Conservation (phyloP, 2,113 vertebrate genomes). For the Pholis gunnellus region DNA sequence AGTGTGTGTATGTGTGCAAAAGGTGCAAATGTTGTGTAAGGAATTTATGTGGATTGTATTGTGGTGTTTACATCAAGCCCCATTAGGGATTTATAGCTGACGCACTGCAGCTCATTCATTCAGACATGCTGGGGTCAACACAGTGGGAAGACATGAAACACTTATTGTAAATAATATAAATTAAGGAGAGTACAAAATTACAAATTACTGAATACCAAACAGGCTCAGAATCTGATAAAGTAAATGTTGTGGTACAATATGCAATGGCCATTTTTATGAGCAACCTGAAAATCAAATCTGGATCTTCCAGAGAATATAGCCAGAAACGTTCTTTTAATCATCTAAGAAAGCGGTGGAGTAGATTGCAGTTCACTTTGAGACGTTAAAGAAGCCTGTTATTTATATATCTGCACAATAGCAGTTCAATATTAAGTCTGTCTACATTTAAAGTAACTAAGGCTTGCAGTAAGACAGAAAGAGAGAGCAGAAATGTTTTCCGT, state of each 20-base stretch:
- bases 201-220: conserved; percentile 20
- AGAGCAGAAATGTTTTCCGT: neutral
- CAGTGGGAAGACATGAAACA: conserved; percentile 39
- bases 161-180: conserved; percentile 49
- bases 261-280: neutral
- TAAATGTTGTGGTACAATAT: neutral
- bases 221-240: neutral
- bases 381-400: neutral
- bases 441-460: neutral
- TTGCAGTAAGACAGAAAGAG: neutral
- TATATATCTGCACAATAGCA: neutral
- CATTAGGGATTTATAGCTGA: conserved; percentile 75
- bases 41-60: conserved; percentile 63
- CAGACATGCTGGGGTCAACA: conserved; percentile 53
- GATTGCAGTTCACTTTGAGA: neutral
- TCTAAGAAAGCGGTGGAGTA: neutral
- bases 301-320: neutral
- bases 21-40: conserved; percentile 45
- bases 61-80: conserved; percentile 74
- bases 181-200: conserved; percentile 36
- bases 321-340: neutral
- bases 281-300: neutral
- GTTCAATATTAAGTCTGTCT: neutral
- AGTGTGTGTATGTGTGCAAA: conserved; percentile 9
- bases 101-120: conserved; percentile 64